Evolutionary conservation across 2,113 vertebrate species (phyloP), one percentile per base, ranked within the genome.

Genomic region (Thamnaconus septentrionalis): DNA sequence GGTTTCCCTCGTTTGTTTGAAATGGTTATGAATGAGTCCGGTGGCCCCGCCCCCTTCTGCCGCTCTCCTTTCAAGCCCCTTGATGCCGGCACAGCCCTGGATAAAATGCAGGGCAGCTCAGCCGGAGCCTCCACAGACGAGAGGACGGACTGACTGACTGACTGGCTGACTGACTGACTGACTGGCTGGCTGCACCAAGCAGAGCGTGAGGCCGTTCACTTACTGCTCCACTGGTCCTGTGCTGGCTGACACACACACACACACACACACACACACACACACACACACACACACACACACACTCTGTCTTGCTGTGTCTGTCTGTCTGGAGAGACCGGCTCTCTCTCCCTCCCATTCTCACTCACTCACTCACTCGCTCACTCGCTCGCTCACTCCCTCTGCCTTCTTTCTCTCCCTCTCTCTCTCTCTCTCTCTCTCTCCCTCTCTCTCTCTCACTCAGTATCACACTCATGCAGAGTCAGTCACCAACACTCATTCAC

Each of bases 11-110:
- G 66, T 87, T 84, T 63, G 67, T 86, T 73, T 84, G 55, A 84
- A 87, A 89, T 83, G 78, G 79, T 87, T 88, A 82, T 88, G 83
- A 91, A 90, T 88, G 86, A 90, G 75, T 71, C 39, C 8, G 4
- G 63, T 82, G 80, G 85, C 82, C 86, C 85, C 78, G 76, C 53
- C 76, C 72, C 80, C 69, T 31, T 31, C 18, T 31, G 18, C 18
- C 18, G 18, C 18, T 75, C 76, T 86, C 67, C 74, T 77, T 78
- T 72, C 79, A 84, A 68, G 76, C 69, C 80, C 78, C 79, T 46
- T 76, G 85, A 88, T 83, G 80, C 81, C 68, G 85, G 90, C 87
- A 87, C 91, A 81, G 85, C 88, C 87, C 90, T 88, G 89, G 83
- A 91, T 90, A 88, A 89, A 92, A 90, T 86, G 84, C 80, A 80